Base-by-base conservation (phyloP, 2,797 vertebrate genomes). In the Poecile montanus region DNA sequence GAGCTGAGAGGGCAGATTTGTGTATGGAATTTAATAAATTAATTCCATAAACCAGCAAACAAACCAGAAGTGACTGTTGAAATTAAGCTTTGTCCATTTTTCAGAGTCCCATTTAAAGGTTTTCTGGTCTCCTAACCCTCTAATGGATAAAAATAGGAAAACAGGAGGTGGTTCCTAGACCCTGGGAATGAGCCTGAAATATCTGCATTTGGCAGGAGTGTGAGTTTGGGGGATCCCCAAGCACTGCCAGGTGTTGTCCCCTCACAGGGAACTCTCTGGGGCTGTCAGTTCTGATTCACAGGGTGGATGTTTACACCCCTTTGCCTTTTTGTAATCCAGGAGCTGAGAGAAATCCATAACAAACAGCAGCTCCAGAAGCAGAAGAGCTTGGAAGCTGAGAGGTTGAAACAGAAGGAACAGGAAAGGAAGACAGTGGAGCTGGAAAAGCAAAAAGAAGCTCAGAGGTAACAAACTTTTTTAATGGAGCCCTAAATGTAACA, bases 311-410 rank as follows among this genome's bases (percentile, higher is more conserved):
- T 94, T 70, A 90, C 36, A 71, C 25, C 18, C 34, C 5, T 79
- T 88, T 97, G 96, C 88, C 89, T 73, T 95, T 97, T 97, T 98
- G 98, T 76, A 40, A 47, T 89, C 12, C 97, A 99, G 99, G 99
- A 99, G 91, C 98, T 99, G 95, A 98, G 99, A 96, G 99, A 99
- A 97, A 99, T 99, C 95, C 99, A 99, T 94, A 98, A 96, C 96
- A 99, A 98, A 75, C 99, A 99, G 96, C 99, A 99, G 90, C 97
- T 99, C 62, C 98, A 99, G 97, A 99, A 98, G 88, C 99, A 99
- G 92, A 99, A 98, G 96, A 99, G 98, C 47, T 84, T 98, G 79
- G 99, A 99, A 78, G 98, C 98, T 29, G 98, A 99, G 93, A 93
- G 85, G 25, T 79, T 98, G 88, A 98, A 97, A 83, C 98, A 97